These are phyloP conservation scores for Sarcophaga rosellei DNA, from an alignment of 2,888 invertebrate species.

Conservation along the genomic window DNA sequence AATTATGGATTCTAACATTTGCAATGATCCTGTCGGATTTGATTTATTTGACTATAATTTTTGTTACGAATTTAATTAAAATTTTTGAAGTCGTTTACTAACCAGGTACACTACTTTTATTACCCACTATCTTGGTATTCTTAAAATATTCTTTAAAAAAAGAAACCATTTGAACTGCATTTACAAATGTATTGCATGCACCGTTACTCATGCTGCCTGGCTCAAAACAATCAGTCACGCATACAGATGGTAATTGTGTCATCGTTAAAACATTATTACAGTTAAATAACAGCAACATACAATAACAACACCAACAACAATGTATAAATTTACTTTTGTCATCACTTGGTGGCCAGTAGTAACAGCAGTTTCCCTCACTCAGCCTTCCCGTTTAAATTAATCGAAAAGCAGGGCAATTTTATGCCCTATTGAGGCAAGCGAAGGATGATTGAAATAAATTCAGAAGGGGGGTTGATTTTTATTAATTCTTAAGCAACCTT, in stretches of 20 bases:
- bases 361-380: background rate
- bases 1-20: no score
- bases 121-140: background rate
- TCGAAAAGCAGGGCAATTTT: constrained; percentile 23
- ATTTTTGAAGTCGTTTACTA: no score
- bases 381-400: background rate
- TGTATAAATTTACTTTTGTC: constrained; percentile 38
- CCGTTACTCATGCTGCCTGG: background rate
- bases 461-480: constrained; percentile 44
- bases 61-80: no score
- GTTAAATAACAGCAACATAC: constrained; percentile 27
- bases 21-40: no score
- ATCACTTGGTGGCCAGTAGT: constrained; percentile 38
- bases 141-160: background rate
- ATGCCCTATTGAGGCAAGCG: constrained; percentile 1
- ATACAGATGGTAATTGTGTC: constrained; percentile 60
- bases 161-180: background rate
- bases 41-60: no score
- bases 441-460: background rate
- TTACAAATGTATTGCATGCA: constrained; percentile 19
- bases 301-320: constrained; percentile 19
- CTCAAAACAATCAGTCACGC: constrained; percentile 56
- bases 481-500: background rate
- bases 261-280: constrained; percentile 63
- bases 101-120: no score